Evolutionary conservation across 2,113 vertebrate genomes (phyloP).

Genomic region (Perca fluviatilis): DNA sequence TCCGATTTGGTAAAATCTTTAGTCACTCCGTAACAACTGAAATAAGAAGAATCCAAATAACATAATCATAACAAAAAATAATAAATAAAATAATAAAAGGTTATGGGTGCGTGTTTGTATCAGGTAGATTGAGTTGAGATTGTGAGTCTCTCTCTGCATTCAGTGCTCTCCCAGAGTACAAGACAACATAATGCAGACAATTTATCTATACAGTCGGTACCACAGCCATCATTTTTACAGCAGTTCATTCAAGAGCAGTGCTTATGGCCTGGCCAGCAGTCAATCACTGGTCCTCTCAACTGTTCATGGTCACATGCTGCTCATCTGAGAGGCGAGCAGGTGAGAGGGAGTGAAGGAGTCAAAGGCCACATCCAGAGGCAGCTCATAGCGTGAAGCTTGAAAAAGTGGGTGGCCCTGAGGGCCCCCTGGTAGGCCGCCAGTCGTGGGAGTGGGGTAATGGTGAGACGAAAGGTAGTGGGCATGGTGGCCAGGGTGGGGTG

Average conservation of each 20-base stretch:
- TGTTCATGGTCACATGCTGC: slow-evolving; percentile 58
- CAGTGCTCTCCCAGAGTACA: slow-evolving; percentile 58
- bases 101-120: slow-evolving; percentile 66
- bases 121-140: slow-evolving; percentile 77
- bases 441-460: slow-evolving; percentile 80
- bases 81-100: slow-evolving; percentile 76
- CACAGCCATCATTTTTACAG: slow-evolving; percentile 32
- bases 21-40: slow-evolving; percentile 43
- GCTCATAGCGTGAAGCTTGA: slow-evolving; percentile 88
- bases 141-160: slow-evolving; percentile 55
- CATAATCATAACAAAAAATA: slow-evolving; percentile 53
- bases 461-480: slow-evolving; percentile 84
- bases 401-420: slow-evolving; percentile 89
- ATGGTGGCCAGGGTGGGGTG: slow-evolving; percentile 73
- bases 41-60: slow-evolving; percentile 56
- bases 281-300: slow-evolving; percentile 77
- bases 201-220: slow-evolving; percentile 51
- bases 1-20: slow-evolving; percentile 53
- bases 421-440: slow-evolving; percentile 80
- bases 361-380: slow-evolving; percentile 92
- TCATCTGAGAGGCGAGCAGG: slow-evolving; percentile 87
- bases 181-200: slow-evolving; percentile 57
- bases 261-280: slow-evolving; percentile 15
- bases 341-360: slow-evolving; percentile 89
- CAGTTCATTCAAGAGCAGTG: slow-evolving; percentile 26